A percentile compares a stretch with the other conserved stretches of the same genome.
Conservation (phyloP, 2,113 vertebrate species). For the Mastomys natalensis region DNA sequence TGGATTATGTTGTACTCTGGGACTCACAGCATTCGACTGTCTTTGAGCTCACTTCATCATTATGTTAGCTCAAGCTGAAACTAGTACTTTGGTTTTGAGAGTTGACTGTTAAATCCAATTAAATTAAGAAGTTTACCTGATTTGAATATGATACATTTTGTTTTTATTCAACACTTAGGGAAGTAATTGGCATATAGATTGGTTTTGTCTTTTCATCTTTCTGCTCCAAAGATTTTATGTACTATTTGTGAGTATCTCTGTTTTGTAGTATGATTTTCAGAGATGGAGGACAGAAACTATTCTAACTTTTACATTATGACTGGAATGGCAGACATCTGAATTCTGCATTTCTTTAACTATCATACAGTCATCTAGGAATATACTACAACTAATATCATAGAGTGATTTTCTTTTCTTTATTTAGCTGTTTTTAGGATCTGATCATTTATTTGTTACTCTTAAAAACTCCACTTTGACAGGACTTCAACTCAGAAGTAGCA, state of each 20-base stretch:
- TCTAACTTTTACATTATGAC: neutral
- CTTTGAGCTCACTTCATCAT: conserved; percentile 33
- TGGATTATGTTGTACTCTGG: neutral
- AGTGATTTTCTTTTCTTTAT: neutral
- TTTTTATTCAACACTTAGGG: conserved; percentile 36
- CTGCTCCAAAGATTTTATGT: conserved; percentile 1
- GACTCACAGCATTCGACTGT: conserved; percentile 67
- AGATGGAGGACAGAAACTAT: neutral
- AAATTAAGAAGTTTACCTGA: conserved; percentile 55
- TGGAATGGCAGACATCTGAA: neutral
- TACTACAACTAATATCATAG: neutral
- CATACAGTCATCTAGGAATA: neutral
- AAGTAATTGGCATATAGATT: neutral
- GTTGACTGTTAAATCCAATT: conserved; percentile 62
- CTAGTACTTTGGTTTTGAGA: conserved; percentile 59
- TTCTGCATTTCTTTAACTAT: neutral
- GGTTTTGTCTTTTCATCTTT: conserved; percentile 24
- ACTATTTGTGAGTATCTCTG: conserved; percentile 13
- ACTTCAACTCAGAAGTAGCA: no score
- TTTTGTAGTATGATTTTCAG: neutral
- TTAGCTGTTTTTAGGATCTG: neutral
- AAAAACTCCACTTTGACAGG: neutral
- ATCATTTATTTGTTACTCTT: neutral
- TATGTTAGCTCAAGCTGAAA: conserved; percentile 59
- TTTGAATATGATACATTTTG: conserved; percentile 52